These are phyloP conservation scores for Trematomus loennbergii DNA, from an alignment of 2,113 vertebrate species.

Conservation along the genomic window DNA sequence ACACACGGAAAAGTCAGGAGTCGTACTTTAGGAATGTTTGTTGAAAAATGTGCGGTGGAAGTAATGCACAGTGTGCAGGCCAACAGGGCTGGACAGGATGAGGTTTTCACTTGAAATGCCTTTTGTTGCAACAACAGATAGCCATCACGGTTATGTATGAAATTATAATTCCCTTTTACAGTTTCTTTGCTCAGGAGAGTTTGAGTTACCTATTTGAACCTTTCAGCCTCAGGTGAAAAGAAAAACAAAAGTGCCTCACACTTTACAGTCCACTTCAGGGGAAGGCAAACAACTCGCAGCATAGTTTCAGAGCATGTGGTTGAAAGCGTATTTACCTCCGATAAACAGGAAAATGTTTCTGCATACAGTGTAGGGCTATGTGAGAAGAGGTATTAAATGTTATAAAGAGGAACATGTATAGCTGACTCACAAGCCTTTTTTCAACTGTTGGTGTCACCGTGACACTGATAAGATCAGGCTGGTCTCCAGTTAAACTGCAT, in stretches of 20 bases:
- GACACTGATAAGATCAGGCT: slow-evolving; percentile 58
- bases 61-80: slow-evolving; percentile 30
- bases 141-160: neutral
- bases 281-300: slow-evolving; percentile 44
- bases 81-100: slow-evolving; percentile 13
- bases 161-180: slow-evolving; percentile 14
- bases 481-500: slow-evolving; percentile 55
- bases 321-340: slow-evolving; percentile 33
- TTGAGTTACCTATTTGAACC: slow-evolving; percentile 4
- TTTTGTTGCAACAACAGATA: neutral
- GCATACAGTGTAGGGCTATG: neutral
- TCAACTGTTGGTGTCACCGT: slow-evolving; percentile 42
- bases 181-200: slow-evolving; percentile 12
- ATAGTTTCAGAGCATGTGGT: slow-evolving; percentile 9
- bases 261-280: slow-evolving; percentile 39
- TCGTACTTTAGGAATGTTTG: slow-evolving; percentile 63
- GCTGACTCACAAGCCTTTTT: slow-evolving; percentile 29
- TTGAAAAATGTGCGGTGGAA: slow-evolving; percentile 47
- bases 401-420: slow-evolving; percentile 19
- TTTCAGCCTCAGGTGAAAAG: slow-evolving; percentile 19
- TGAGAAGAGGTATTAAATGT: neutral
- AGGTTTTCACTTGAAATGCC: slow-evolving; percentile 29
- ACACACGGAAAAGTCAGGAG: no score
- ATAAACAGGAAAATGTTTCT: slow-evolving; percentile 21
- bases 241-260: slow-evolving; percentile 22